phyloP scores from a whole-genome alignment of 1,140 invertebrate genomes.

The Rhopalosiphum maidis region DNA sequence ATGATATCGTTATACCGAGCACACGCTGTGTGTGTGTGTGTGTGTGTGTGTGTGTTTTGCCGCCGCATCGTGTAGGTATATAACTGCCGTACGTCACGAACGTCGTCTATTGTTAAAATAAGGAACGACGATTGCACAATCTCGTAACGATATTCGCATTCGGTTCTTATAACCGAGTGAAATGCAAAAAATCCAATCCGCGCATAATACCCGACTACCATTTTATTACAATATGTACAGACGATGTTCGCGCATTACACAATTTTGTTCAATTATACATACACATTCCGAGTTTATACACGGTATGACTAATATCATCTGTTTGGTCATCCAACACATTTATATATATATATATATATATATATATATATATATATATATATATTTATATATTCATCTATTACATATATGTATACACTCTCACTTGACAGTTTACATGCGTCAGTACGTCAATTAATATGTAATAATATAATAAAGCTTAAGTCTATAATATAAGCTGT shows the following conservation, averaged over 20 bases:
- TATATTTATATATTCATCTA: not conserved
- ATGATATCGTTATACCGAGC: constrained; percentile 27
- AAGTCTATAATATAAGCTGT: not conserved
- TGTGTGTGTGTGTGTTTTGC: not conserved
- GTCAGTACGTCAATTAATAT: not conserved
- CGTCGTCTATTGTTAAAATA: constrained; percentile 18
- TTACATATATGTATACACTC: not conserved
- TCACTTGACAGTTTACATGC: not conserved
- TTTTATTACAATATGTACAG: not conserved
- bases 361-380: not conserved
- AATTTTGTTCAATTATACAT: not conserved
- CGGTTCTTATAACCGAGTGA: not conserved
- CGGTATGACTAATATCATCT: not conserved
- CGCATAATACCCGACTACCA: not conserved
- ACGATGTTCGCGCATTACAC: not conserved
- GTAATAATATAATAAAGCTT: not conserved
- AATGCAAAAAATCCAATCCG: not conserved
- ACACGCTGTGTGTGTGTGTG: no score
- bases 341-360: not conserved
- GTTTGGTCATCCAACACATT: not conserved
- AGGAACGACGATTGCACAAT: constrained; percentile 25
- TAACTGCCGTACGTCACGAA: constrained; percentile 40
- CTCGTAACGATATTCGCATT: constrained; percentile 22
- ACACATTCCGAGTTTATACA: not conserved
- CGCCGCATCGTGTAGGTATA: not conserved